Conservation (phyloP, 35 echinoderm and acorn worm species). For the Ptychodera flava region DNA sequence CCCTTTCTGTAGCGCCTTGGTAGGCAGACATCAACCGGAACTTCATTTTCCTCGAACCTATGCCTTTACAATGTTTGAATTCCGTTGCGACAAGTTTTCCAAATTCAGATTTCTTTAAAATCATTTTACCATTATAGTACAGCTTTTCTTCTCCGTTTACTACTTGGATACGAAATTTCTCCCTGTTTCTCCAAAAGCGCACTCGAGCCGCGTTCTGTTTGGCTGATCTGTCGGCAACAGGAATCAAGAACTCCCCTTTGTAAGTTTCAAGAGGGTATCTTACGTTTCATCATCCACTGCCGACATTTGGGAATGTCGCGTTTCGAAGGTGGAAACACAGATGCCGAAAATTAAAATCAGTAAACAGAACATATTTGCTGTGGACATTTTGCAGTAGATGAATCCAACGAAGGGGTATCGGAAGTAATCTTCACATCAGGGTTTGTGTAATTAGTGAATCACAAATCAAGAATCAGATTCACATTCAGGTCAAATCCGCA, state of each 20-base stretch:
- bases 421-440: too few relatives aligned
- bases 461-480: too few relatives aligned
- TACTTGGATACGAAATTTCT: neutral
- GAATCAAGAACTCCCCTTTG: neutral
- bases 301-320: too few relatives aligned
- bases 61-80: neutral
- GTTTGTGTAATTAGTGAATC: too few relatives aligned
- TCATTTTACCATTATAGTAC: neutral
- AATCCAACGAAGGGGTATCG: too few relatives aligned
- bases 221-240: neutral
- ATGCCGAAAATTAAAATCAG: too few relatives aligned
- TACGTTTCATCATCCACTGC: neutral
- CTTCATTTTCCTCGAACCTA: neutral
- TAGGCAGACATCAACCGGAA: neutral
- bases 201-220: neutral
- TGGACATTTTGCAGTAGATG: too few relatives aligned
- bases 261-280: slow-evolving; percentile 5
- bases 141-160: neutral
- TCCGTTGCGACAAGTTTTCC: neutral
- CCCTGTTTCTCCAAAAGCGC: neutral
- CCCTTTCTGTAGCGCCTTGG: neutral
- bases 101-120: neutral
- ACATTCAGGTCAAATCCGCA: too few relatives aligned
- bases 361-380: too few relatives aligned
- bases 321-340: too few relatives aligned